A percentile compares a stretch with the other conserved stretches of the same genome.
These are phyloP conservation scores for Siniperca chuatsi DNA, from an alignment of 2,113 vertebrate genomes.

Conservation along the genomic window DNA sequence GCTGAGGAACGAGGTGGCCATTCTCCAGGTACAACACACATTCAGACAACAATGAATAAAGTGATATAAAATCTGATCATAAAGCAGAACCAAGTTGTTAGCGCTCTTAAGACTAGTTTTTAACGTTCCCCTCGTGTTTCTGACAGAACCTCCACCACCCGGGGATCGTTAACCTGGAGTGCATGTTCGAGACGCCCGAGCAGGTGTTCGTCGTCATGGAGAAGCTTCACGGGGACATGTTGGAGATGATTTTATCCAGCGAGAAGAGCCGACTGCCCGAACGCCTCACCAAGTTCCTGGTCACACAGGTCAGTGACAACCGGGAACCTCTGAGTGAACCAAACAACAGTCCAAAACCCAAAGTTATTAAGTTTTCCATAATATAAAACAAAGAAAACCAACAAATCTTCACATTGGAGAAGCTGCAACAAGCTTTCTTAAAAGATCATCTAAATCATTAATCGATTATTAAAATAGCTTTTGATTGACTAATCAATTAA, in stretches of 20 bases:
- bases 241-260: slow-evolving; percentile 97
- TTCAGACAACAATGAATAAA: no score
- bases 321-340: background rate
- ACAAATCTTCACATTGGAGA: no score
- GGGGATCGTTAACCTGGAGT: slow-evolving; percentile 96
- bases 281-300: slow-evolving; percentile 95
- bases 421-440: no score
- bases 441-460: no score
- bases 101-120: no score
- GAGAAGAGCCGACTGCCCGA: slow-evolving; percentile 96
- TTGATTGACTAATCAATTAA: no score
- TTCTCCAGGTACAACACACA: slow-evolving; percentile 88
- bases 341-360: no score
- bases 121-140: background rate
- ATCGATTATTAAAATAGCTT: no score
- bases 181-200: slow-evolving; percentile 97
- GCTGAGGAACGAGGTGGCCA: slow-evolving; percentile 97
- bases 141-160: slow-evolving; percentile 94
- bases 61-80: no score
- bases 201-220: slow-evolving; percentile 97
- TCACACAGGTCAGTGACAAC: slow-evolving; percentile 87
- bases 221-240: slow-evolving; percentile 97
- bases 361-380: no score
- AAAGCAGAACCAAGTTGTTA: no score
- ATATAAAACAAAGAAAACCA: no score